phyloP scores from a whole-genome alignment of 2,888 invertebrate genomes.

The Galeopsomyia nigrocyanea region DNA sequence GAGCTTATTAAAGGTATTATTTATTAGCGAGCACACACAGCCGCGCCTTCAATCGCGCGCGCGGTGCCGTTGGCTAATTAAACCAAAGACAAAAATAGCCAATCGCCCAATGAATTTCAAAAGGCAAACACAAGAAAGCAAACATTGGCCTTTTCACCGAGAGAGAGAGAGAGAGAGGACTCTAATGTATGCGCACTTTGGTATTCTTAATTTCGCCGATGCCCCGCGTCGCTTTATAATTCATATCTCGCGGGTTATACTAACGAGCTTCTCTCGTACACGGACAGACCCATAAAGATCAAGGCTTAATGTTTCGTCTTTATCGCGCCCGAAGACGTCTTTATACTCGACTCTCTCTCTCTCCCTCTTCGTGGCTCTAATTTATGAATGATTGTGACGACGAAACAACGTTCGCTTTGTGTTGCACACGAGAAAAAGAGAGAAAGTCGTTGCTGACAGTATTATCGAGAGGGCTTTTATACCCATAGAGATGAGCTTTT shows the following conservation, averaged over 20 bases:
- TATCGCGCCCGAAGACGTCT: slow-evolving; percentile 41
- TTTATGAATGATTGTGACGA: slow-evolving; percentile 41
- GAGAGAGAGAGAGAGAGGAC: too few species aligned
- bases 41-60: too few species aligned
- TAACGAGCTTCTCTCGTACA: background rate
- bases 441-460: background rate
- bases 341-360: slow-evolving; percentile 32
- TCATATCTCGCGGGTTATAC: slow-evolving; percentile 13
- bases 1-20: too few species aligned
- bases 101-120: too few species aligned
- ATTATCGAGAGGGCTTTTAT: slow-evolving; percentile 34
- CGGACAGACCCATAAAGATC: slow-evolving; percentile 32
- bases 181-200: background rate
- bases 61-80: too few species aligned
- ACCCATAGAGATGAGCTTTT: background rate
- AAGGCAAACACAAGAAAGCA: background rate
- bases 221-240: slow-evolving; percentile 20
- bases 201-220: slow-evolving; percentile 35
- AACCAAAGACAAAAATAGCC: too few species aligned
- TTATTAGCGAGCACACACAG: too few species aligned
- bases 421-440: slow-evolving; percentile 1
- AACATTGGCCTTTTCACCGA: slow-evolving; percentile 19
- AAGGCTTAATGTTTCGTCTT: slow-evolving; percentile 40
- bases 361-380: slow-evolving; percentile 10
- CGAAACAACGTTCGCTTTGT: slow-evolving; percentile 31